phyloP scores from a whole-genome alignment of 53 echinoderm and acorn worm species.

The Arbacia lixula region DNA sequence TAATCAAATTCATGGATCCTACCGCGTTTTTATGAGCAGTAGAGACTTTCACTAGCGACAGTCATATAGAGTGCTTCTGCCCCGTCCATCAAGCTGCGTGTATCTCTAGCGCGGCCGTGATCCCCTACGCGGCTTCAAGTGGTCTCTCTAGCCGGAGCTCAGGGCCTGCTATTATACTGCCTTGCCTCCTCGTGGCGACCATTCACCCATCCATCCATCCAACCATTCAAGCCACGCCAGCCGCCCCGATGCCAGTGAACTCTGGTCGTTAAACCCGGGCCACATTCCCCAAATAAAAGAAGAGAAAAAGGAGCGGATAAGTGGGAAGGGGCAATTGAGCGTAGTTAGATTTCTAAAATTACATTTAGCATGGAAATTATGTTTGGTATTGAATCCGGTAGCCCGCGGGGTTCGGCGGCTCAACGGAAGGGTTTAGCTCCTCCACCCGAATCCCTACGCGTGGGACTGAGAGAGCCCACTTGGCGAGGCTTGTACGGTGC shows the following conservation, averaged over 20 bases:
- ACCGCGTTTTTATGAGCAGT: too few relatives aligned
- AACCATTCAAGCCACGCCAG: not conserved
- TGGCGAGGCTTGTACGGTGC: too few relatives aligned
- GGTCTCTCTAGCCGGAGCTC: constrained; percentile 28
- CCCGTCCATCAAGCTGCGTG: not conserved
- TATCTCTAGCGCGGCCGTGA: not conserved
- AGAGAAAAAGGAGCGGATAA: constrained; percentile 33
- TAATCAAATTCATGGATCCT: constrained; percentile 55
- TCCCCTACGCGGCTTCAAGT: constrained; percentile 31
- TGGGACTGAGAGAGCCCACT: too few relatives aligned
- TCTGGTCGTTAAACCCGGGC: constrained; percentile 22
- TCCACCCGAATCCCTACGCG: too few relatives aligned
- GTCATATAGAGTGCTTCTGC: too few relatives aligned
- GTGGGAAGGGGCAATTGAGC: constrained; percentile 60
- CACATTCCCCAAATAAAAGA: constrained; percentile 40
- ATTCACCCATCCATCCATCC: constrained; percentile 13
- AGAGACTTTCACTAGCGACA: too few relatives aligned
- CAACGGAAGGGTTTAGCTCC: constrained; percentile 42
- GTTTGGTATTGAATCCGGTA: constrained; percentile 52
- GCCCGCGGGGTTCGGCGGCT: constrained; percentile 22
- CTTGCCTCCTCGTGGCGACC: not conserved
- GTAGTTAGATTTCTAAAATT: constrained; percentile 59
- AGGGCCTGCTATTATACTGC: constrained; percentile 49
- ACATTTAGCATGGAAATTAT: constrained; percentile 62
- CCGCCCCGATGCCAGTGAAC: constrained; percentile 38